Percentiles rank a stretch among this genome's conserved stretches.
These are phyloP conservation scores for Microchirus variegatus DNA, from an alignment of 2,797 vertebrate species.

Conservation along the genomic window DNA sequence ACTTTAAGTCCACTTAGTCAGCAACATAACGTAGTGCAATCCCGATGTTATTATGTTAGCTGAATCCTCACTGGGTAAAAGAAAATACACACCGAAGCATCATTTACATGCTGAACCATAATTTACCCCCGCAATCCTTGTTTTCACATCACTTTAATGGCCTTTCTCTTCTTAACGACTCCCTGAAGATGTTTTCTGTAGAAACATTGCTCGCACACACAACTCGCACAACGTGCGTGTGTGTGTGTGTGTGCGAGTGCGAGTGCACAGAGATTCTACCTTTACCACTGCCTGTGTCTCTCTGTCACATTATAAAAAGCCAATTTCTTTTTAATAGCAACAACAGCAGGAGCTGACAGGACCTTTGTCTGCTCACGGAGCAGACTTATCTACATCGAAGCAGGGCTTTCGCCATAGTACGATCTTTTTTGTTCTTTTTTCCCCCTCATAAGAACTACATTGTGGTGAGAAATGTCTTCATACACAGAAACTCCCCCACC, in stretches of 20 bases:
- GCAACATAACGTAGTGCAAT: slow-evolving; percentile 8
- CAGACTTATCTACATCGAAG: slow-evolving; percentile 26
- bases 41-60: slow-evolving; percentile 28
- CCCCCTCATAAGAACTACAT: too few species aligned
- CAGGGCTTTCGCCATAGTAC: too few species aligned
- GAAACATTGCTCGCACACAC: slow-evolving; percentile 39
- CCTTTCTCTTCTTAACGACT: slow-evolving; percentile 55
- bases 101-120: slow-evolving; percentile 26
- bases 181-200: slow-evolving; percentile 38
- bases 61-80: slow-evolving; percentile 24
- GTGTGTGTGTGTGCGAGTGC: background rate
- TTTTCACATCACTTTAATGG: slow-evolving; percentile 59
- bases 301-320: slow-evolving; percentile 71
- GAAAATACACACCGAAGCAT: slow-evolving; percentile 28
- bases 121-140: slow-evolving; percentile 46
- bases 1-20: slow-evolving; percentile 23
- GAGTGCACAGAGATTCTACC: slow-evolving; percentile 30
- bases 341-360: slow-evolving; percentile 78
- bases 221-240: background rate
- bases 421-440: too few species aligned
- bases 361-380: slow-evolving; percentile 67
- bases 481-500: too few species aligned
- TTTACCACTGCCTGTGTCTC: slow-evolving; percentile 52
- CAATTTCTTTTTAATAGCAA: slow-evolving; percentile 80
- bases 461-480: too few species aligned